Base-by-base conservation (phyloP, 2,888 invertebrate genomes). In the Schizotus pectinicornis region DNA sequence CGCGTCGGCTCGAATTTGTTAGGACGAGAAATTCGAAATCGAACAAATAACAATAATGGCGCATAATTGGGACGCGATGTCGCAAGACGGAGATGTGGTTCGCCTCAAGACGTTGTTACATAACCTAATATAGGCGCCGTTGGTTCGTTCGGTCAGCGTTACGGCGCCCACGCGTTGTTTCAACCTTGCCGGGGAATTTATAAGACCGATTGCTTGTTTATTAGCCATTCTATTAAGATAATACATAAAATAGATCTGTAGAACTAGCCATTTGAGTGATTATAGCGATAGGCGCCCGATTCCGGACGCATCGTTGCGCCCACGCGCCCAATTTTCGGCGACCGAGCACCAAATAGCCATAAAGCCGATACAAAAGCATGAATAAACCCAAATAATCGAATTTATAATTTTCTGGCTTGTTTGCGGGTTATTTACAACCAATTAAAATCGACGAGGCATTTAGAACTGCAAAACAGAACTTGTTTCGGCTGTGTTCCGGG, bases 61-160 rank as follows among this genome's bases (percentile, higher is more conserved):
- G 22, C 2, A 5, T 22, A 22, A 22, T 22, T 22, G 22, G 22
- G 22, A 22, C 22, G 22, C 22, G 22, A 5, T 22, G 22, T 22
- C 22, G 22, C 22, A 22, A 22, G 22, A 22, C 22, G 22, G 22
- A 22, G 22, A 22, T 22, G 22, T 22, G 22, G 22, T 22, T 22
- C 22, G 22, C 22, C 22, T 22, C 22, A 22, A 22, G 22, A 22
- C 22, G 22, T 22, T 3, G 45, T 71, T 71, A 67, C 64, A 65
- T 69, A 69, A 69, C 71, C 68, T 64, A 70, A 67, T 70, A 69
- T 67, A 67, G 69, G 61, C 65, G 67, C 59, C 65, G 63, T 58
- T 22, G 22, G 22, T 22, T 55, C 56, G 46, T 48, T 45, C 38
- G 50, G 32, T 13, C 47, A 46, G 52, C 30, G 39, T 54, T 54